Evolutionary conservation across 2,797 vertebrate genomes (phyloP).

Genomic region (Jordanella pulchra): DNA sequence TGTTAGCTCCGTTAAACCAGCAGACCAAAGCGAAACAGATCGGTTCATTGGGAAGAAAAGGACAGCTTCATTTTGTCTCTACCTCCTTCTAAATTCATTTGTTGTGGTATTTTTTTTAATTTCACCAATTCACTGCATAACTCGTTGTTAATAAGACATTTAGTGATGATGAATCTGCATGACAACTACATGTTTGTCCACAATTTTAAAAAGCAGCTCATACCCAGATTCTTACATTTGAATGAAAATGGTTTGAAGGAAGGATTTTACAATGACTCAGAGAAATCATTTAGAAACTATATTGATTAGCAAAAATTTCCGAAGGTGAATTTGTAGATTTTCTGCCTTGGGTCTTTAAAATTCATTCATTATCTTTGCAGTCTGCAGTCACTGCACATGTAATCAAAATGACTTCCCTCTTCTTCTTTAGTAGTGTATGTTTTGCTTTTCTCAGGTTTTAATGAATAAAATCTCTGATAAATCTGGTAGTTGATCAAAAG

Average conservation of each 20-base stretch:
- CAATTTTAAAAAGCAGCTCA: background rate
- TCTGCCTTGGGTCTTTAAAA: background rate
- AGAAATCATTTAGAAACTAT: background rate
- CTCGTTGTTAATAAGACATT: background rate
- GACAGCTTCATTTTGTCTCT: background rate
- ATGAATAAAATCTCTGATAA: background rate
- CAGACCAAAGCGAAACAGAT: conserved; percentile 15
- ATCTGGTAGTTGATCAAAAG: background rate
- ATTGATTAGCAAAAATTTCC: background rate
- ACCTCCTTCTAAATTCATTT: background rate
- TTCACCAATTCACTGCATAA: no score
- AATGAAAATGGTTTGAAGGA: background rate
- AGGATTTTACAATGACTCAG: background rate
- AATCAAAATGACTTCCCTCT: background rate
- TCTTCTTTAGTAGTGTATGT: background rate
- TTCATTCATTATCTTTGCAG: background rate
- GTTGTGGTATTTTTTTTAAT: conserved; percentile 1
- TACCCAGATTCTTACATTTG: background rate
- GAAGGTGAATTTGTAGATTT: background rate
- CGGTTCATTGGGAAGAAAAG: conserved; percentile 9
- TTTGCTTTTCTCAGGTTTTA: background rate
- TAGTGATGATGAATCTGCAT: conserved; percentile 3
- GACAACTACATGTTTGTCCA: background rate
- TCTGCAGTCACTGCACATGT: background rate
- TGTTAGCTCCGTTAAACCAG: conserved; percentile 40